These are phyloP conservation scores for Strigops habroptila DNA, from an alignment of 2,113 vertebrate species.

Conservation along the genomic window DNA sequence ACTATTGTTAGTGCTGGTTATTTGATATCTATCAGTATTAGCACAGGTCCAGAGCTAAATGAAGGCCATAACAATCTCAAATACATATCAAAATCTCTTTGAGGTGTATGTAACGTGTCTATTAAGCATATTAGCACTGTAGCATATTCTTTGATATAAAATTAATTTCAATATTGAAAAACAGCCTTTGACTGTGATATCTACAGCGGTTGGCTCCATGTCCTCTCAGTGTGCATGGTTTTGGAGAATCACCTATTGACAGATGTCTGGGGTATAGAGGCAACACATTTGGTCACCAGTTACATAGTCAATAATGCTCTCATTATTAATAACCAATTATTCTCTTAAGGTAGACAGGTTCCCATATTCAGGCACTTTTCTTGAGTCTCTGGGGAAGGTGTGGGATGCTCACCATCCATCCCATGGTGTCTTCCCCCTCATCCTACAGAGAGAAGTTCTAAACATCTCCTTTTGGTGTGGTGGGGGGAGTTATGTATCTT, in stretches of 20 bases:
- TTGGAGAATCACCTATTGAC: not conserved
- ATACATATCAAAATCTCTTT: not conserved
- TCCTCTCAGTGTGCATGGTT: not conserved
- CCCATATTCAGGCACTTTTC: not conserved
- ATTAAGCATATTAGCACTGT: not conserved
- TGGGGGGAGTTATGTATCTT: not conserved
- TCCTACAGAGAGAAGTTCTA: rapidly evolving
- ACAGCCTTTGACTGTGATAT: not conserved
- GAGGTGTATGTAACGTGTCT: not conserved
- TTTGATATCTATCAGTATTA: not conserved
- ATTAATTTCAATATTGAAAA: not conserved
- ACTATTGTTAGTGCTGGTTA: not conserved
- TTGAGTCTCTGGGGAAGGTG: not conserved
- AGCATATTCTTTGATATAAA: not conserved
- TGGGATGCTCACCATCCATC: not conserved
- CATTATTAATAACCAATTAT: rapidly evolving
- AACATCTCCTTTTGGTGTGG: not conserved
- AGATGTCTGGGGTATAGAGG: not conserved
- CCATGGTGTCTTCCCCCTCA: rapidly evolving
- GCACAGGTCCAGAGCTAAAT: not conserved
- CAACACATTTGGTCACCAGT: not conserved
- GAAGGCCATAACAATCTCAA: slow-evolving; percentile 3
- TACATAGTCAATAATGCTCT: not conserved
- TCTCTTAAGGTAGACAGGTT: not conserved
- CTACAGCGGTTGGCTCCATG: not conserved